These are phyloP conservation scores for Gallinago paraguaiae DNA, from an alignment of 2,113 vertebrate genomes.

Conservation along the genomic window DNA sequence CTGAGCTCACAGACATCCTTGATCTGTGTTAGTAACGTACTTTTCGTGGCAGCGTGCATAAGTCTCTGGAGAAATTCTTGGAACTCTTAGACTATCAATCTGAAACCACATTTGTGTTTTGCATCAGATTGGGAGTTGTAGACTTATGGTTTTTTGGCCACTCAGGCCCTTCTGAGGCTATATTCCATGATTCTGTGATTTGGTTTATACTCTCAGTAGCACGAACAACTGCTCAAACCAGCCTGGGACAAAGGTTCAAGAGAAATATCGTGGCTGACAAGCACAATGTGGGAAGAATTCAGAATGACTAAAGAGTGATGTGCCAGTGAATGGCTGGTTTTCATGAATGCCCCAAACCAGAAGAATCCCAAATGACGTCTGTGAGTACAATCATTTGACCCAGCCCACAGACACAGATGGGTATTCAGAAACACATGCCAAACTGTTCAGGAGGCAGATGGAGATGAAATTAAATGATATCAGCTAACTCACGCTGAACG, in stretches of 20 bases:
- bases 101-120: neutral
- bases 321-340: slow-evolving; percentile 30
- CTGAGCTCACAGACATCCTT: neutral
- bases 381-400: slow-evolving; percentile 58
- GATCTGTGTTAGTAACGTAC: neutral
- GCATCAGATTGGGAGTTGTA: neutral
- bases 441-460: slow-evolving; percentile 54
- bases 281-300: slow-evolving; percentile 32
- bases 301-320: slow-evolving; percentile 21
- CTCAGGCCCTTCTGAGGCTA: neutral
- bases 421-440: slow-evolving; percentile 33
- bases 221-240: neutral
- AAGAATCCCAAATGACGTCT: slow-evolving; percentile 53
- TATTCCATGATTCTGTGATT: neutral
- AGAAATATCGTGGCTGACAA: neutral
- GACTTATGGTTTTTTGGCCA: neutral
- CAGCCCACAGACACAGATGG: slow-evolving; percentile 64
- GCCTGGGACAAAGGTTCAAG: neutral
- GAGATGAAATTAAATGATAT: slow-evolving; percentile 55
- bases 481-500: slow-evolving; percentile 2
- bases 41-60: neutral
- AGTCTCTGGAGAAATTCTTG: neutral
- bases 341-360: slow-evolving; percentile 38
- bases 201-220: neutral
- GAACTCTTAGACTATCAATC: neutral